Evolutionary conservation across 2,888 invertebrate species (phyloP).

Genomic region (Ceriagrion tenellum): DNA sequence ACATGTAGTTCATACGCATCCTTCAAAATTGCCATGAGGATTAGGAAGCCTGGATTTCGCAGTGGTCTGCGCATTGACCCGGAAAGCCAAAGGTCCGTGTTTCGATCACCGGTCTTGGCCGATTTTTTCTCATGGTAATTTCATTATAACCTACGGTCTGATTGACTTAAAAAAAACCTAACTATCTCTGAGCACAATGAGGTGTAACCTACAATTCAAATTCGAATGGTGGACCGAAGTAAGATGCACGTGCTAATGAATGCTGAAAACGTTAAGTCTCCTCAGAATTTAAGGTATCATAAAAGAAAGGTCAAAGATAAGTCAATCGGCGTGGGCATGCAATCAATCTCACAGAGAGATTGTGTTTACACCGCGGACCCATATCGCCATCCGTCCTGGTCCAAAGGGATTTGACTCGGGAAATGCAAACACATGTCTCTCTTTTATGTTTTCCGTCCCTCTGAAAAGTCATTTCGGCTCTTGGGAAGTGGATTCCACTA

Average conservation of each 20-base stretch:
- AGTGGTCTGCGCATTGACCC: no score
- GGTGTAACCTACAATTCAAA: no score
- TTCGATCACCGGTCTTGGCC: no score
- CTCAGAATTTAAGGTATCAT: background rate
- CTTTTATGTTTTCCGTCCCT: background rate
- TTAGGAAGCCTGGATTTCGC: no score
- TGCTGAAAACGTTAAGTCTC: background rate
- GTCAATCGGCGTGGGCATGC: background rate
- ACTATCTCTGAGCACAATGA: no score
- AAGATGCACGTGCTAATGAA: background rate
- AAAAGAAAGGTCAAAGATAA: background rate
- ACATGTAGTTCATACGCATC: no score
- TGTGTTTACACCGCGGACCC: background rate
- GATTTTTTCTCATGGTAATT: no score
- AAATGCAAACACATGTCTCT: background rate
- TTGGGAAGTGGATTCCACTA: background rate
- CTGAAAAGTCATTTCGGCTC: constrained; percentile 3
- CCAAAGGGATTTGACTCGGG: background rate
- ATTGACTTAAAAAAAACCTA: no score
- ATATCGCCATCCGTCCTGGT: background rate
- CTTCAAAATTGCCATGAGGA: no score
- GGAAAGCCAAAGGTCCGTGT: no score
- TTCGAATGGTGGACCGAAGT: background rate
- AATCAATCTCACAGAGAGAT: background rate
- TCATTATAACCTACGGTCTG: no score